Conservation (phyloP, 92 coral and sea anemone genomes). For the Phenganax subtilis region DNA sequence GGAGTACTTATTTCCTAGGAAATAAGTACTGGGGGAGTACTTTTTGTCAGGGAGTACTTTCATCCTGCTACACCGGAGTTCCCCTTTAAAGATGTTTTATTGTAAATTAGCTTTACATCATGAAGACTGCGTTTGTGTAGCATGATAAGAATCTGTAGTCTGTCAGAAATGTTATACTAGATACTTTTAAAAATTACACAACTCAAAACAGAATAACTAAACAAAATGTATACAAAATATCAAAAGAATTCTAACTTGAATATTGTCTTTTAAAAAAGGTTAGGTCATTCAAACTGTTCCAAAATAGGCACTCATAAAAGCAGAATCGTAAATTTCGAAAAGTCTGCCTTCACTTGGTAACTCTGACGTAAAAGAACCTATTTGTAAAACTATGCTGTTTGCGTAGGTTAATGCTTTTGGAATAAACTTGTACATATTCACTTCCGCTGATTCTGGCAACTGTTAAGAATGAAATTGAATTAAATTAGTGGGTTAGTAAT, state of each 20-base stretch:
- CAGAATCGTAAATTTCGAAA: slow-evolving; percentile 53
- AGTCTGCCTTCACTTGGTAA: slow-evolving; percentile 42
- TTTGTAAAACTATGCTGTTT: slow-evolving; percentile 46
- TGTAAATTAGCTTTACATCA: no score
- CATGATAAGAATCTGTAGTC: no score
- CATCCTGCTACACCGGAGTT: no score
- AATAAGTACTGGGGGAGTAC: no score
- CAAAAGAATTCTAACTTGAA: neutral
- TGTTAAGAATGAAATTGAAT: neutral
- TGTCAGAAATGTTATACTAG: no score
- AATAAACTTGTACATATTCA: slow-evolving; percentile 40
- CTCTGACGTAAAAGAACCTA: slow-evolving; percentile 42
- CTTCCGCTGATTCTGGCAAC: slow-evolving; percentile 4
- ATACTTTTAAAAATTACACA: neutral
- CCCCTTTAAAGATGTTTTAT: no score
- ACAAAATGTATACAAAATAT: neutral
- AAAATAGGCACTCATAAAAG: slow-evolving; percentile 55
- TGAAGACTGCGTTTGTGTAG: no score
- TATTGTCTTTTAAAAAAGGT: neutral
- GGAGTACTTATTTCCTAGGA: no score
- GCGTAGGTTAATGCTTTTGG: slow-evolving; percentile 63
- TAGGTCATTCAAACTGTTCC: slow-evolving; percentile 37
- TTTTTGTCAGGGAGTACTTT: no score
- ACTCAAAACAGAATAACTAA: neutral
- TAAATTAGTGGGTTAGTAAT: no score